Evolutionary conservation across 2,797 vertebrate species (phyloP).

Genomic region (Parauchenoglanis ngamensis): DNA sequence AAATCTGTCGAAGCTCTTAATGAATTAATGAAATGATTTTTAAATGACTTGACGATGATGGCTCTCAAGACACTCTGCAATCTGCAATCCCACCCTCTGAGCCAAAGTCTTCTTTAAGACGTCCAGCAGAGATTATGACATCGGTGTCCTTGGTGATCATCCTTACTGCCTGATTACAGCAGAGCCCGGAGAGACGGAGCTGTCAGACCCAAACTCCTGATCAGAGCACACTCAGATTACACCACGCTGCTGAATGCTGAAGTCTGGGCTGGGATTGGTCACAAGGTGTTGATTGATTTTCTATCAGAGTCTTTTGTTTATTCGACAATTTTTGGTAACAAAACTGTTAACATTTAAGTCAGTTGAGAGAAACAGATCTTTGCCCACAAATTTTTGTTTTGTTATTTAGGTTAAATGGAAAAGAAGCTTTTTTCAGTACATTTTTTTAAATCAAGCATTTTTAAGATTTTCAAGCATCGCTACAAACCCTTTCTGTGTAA

Average conservation of each 20-base stretch:
- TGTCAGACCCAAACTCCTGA: neutral
- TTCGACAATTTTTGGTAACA: neutral
- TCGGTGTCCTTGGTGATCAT: neutral
- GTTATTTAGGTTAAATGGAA: too few relatives aligned
- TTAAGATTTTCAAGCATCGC: neutral
- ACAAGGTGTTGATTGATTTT: too few relatives aligned
- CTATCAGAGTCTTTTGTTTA: neutral
- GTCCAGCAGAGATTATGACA: neutral
- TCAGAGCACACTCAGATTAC: neutral
- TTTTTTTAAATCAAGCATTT: neutral
- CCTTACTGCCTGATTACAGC: neutral
- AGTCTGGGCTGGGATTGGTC: too few relatives aligned
- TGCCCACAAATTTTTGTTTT: too few relatives aligned
- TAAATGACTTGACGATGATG: neutral
- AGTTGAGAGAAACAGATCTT: too few relatives aligned
- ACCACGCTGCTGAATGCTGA: too few relatives aligned
- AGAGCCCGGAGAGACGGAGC: neutral
- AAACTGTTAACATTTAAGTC: too few relatives aligned
- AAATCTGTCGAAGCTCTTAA: neutral
- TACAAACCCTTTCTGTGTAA: neutral
- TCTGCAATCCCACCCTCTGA: neutral
- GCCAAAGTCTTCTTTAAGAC: conserved; percentile 6
- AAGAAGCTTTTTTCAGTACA: too few relatives aligned
- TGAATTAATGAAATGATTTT: neutral
- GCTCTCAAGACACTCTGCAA: neutral